These are phyloP conservation scores for Euplexia lucipara DNA, from an alignment of 2,888 invertebrate species.

Conservation along the genomic window DNA sequence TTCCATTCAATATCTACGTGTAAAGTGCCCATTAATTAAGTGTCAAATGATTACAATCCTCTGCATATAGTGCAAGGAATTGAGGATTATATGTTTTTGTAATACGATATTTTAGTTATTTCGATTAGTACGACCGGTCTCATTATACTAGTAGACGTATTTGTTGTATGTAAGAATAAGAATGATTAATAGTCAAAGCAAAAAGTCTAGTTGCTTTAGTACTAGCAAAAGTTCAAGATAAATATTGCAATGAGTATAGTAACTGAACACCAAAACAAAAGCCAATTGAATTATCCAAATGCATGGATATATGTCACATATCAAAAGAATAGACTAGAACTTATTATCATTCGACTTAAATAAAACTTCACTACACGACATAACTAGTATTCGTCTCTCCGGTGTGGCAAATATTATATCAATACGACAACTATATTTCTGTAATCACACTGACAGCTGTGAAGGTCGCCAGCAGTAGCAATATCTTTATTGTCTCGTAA, in stretches of 20 bases:
- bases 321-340: too few species aligned
- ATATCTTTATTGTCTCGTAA: conserved; percentile 64
- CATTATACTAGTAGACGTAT: conserved; percentile 27
- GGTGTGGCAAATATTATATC: conserved; percentile 14
- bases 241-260: not conserved
- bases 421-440: conserved; percentile 28
- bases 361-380: not conserved
- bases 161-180: conserved; percentile 4
- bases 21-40: conserved; percentile 69
- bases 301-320: not conserved
- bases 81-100: conserved; percentile 48
- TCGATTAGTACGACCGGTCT: conserved; percentile 25
- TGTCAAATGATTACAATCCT: conserved; percentile 63
- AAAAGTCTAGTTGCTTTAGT: not conserved
- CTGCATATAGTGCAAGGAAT: conserved; percentile 44
- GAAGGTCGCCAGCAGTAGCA: conserved; percentile 58
- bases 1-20: conserved; percentile 65
- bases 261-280: not conserved
- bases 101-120: conserved; percentile 51
- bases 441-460: conserved; percentile 46
- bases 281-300: not conserved
- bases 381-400: not conserved
- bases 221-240: not conserved
- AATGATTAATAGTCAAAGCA: conserved; percentile 17
- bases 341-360: too few species aligned